These are phyloP conservation scores for Standfussiana lucernea DNA, from an alignment of 2,888 invertebrate genomes.

Conservation along the genomic window DNA sequence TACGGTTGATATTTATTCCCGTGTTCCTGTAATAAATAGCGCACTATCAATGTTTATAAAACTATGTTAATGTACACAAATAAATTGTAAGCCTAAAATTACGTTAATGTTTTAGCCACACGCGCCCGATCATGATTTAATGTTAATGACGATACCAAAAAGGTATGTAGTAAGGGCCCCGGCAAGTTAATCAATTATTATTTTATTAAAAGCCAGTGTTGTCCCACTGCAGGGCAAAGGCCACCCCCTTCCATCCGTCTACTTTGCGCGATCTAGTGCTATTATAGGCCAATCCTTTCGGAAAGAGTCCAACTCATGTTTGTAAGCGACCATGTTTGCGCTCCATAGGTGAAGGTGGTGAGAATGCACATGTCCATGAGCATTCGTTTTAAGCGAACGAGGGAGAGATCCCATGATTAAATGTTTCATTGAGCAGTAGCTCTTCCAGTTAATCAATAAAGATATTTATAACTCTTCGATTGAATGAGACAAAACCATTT, in stretches of 20 bases:
- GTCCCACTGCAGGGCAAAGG: too few relatives aligned
- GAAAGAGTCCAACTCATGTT: too few relatives aligned
- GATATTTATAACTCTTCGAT: slow-evolving; percentile 15
- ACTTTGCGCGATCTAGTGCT: too few relatives aligned
- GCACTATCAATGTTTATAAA: slow-evolving; percentile 49
- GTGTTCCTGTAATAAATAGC: slow-evolving; percentile 46
- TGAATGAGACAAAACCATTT: slow-evolving; percentile 22
- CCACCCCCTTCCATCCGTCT: too few relatives aligned
- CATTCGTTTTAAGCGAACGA: too few relatives aligned
- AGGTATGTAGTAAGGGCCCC: slow-evolving; percentile 14
- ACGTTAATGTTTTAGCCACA: slow-evolving; percentile 51
- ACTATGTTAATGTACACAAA: slow-evolving; percentile 42
- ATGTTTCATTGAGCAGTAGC: too few relatives aligned
- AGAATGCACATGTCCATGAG: too few relatives aligned
- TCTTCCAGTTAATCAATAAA: neutral
- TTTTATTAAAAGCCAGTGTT: too few relatives aligned
- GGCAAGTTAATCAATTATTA: slow-evolving; percentile 9
- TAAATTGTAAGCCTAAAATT: slow-evolving; percentile 29
- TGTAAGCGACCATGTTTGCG: too few relatives aligned
- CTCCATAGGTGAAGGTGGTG: too few relatives aligned
- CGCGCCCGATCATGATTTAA: slow-evolving; percentile 57
- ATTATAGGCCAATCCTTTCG: too few relatives aligned
- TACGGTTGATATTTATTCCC: slow-evolving; percentile 27
- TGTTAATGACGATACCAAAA: slow-evolving; percentile 48
- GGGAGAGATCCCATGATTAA: too few relatives aligned